These are phyloP conservation scores for Pseudomyrmex dendroicus DNA, from an alignment of 1,140 invertebrate species.

Conservation along the genomic window DNA sequence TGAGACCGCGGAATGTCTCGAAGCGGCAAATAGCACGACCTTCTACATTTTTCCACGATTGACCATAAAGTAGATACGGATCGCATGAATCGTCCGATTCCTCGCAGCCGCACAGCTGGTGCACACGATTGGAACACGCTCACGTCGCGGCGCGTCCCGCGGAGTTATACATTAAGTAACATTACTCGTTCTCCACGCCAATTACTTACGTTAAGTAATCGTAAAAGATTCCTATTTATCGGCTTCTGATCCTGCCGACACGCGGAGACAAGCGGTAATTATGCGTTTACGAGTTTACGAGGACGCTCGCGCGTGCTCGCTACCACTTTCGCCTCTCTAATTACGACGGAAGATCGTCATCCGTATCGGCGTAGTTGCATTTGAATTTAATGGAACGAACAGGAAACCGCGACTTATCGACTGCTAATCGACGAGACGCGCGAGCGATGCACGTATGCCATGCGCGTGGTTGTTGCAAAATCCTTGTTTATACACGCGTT, in stretches of 20 bases:
- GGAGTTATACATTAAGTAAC: slow-evolving; percentile 68
- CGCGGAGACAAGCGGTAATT: slow-evolving; percentile 71
- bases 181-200: slow-evolving; percentile 65
- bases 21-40: neutral
- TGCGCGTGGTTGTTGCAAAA: slow-evolving; percentile 34
- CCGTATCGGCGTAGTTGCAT: slow-evolving; percentile 20
- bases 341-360: slow-evolving; percentile 66
- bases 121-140: slow-evolving; percentile 14
- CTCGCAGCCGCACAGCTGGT: neutral
- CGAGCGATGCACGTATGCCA: neutral
- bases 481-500: slow-evolving; percentile 48
- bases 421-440: slow-evolving; percentile 28
- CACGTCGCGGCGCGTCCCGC: slow-evolving; percentile 18
- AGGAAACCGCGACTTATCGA: slow-evolving; percentile 59
- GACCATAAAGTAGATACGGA: slow-evolving; percentile 33
- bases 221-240: slow-evolving; percentile 65
- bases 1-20: neutral
- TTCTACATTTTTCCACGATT: slow-evolving; percentile 32
- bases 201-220: slow-evolving; percentile 74
- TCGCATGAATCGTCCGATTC: slow-evolving; percentile 32
- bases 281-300: slow-evolving; percentile 71
- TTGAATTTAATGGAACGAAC: slow-evolving; percentile 52
- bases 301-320: slow-evolving; percentile 20
- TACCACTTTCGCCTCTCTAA: slow-evolving; percentile 71
- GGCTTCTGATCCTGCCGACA: slow-evolving; percentile 72